Conservation (phyloP, 2,888 invertebrate genomes). For the Plebejus melissa region DNA sequence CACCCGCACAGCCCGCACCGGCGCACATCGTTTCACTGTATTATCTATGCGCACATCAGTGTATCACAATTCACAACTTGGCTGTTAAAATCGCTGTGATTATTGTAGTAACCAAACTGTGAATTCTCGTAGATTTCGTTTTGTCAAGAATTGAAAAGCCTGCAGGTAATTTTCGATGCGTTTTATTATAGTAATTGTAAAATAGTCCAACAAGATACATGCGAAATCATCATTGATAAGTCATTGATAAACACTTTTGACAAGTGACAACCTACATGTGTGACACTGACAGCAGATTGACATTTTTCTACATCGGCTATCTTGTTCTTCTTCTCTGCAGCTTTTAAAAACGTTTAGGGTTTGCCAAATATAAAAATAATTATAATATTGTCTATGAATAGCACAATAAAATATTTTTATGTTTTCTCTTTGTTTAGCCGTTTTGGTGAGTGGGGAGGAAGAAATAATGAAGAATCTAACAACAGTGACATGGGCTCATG, state of each 20-base stretch:
- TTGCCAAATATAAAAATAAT: neutral
- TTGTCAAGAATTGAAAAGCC: neutral
- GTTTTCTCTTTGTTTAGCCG: constrained; percentile 48
- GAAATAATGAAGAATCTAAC: constrained; percentile 82
- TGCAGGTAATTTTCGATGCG: neutral
- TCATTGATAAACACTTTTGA: neutral
- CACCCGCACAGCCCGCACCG: neutral
- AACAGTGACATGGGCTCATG: constrained; percentile 90
- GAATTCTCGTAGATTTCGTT: neutral
- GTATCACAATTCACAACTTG: neutral
- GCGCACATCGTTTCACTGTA: neutral
- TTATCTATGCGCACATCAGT: neutral
- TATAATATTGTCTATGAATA: neutral
- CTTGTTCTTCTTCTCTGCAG: neutral
- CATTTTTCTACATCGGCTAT: neutral
- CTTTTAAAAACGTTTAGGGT: neutral
- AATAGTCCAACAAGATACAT: neutral
- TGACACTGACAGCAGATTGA: neutral
- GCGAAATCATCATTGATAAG: neutral
- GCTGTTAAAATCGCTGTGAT: neutral
- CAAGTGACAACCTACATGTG: neutral
- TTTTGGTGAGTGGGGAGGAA: constrained; percentile 55
- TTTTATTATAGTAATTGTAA: neutral
- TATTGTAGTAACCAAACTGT: neutral
- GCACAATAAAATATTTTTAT: neutral